phyloP scores from a whole-genome alignment of 2,888 invertebrate genomes.

The Rhogogaster chlorosoma region DNA sequence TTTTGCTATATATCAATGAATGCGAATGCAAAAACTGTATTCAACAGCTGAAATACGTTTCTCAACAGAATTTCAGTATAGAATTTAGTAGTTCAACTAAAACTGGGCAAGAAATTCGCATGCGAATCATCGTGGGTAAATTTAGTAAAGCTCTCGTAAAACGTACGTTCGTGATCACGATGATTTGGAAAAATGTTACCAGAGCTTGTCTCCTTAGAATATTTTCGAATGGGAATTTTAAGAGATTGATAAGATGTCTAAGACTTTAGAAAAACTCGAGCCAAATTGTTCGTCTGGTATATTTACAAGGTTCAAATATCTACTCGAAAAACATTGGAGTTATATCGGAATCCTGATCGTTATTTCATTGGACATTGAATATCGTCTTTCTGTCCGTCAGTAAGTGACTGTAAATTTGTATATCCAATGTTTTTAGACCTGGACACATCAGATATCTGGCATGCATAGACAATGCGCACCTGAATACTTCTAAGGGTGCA shows the following conservation, averaged over 20 bases:
- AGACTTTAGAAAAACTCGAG: not conserved
- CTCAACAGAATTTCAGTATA: not conserved
- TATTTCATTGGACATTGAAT: not conserved
- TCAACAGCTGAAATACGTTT: not conserved
- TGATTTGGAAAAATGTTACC: not conserved
- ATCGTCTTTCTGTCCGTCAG: not conserved
- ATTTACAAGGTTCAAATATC: not conserved
- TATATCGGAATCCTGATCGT: not conserved
- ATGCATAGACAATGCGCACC: conserved; percentile 70
- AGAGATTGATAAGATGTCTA: not conserved
- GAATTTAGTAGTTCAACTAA: not conserved
- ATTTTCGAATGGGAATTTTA: not conserved
- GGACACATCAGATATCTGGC: conserved; percentile 2
- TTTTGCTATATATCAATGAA: conserved; percentile 6
- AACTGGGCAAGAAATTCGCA: not conserved
- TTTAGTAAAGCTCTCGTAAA: not conserved
- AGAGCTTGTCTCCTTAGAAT: not conserved
- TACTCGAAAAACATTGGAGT: not conserved
- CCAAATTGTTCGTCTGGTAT: not conserved
- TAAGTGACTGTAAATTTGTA: not conserved
- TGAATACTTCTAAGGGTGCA: conserved; percentile 85
- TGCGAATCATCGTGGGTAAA: not conserved
- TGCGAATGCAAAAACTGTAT: not conserved
- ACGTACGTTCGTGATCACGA: not conserved
- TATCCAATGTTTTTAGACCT: not conserved